These are phyloP conservation scores for Ormyrus nitidulus DNA, from an alignment of 2,888 invertebrate genomes.

Conservation along the genomic window DNA sequence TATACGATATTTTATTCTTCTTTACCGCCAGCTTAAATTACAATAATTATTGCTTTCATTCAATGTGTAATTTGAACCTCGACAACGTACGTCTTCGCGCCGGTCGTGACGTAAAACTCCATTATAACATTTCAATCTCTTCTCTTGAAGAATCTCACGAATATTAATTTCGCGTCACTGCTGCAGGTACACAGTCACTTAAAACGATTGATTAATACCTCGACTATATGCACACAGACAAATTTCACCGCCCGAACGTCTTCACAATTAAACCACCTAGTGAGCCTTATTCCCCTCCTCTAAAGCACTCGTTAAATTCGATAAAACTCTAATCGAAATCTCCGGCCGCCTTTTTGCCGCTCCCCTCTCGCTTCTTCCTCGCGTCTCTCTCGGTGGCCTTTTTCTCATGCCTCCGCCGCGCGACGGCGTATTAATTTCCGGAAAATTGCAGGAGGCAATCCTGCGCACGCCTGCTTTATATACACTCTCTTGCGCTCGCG, in stretches of 20 bases:
- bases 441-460: constrained; percentile 49
- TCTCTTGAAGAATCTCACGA: not conserved
- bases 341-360: not conserved
- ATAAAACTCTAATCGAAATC: no score
- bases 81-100: not conserved
- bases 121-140: constrained; percentile 1
- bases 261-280: no score
- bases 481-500: not conserved
- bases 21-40: not conserved
- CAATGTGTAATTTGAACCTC: not conserved
- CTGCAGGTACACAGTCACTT: no score
- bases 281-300: no score
- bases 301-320: no score
- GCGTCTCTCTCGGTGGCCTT: not conserved
- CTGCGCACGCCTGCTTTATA: not conserved
- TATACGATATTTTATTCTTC: constrained; percentile 2
- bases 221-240: no score
- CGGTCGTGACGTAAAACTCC: not conserved
- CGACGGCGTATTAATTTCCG: constrained; percentile 55
- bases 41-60: constrained; percentile 22
- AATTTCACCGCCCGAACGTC: no score
- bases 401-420: not conserved
- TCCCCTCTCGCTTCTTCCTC: not conserved
- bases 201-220: no score
- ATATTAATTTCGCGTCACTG: no score